Evolutionary conservation across 2,113 vertebrate species (phyloP).

Genomic region (Petrocephalus microphthalmus): DNA sequence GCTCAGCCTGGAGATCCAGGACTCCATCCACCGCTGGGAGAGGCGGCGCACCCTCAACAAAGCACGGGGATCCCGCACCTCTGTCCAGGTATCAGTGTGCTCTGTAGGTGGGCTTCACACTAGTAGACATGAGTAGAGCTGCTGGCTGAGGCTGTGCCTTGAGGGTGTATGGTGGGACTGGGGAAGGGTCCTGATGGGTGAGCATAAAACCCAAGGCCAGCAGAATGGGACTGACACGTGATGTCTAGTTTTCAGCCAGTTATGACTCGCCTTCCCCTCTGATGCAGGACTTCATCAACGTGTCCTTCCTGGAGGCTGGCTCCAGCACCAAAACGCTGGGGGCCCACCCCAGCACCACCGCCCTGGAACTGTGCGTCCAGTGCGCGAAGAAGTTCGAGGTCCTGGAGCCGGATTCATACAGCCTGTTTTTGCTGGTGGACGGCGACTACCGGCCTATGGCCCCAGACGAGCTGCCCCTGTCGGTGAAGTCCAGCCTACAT

Average conservation of each 20-base stretch:
- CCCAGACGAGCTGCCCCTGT: conserved; percentile 71
- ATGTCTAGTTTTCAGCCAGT: not conserved
- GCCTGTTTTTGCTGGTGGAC: conserved; percentile 73
- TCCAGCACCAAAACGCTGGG: conserved; percentile 77
- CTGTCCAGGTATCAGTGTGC: conserved; percentile 68
- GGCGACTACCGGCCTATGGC: conserved; percentile 61
- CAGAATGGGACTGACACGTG: not conserved
- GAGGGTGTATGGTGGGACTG: not conserved
- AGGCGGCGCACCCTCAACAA: conserved; percentile 86
- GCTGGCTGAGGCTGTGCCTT: not conserved
- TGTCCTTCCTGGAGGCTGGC: conserved; percentile 73
- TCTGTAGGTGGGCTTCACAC: not conserved
- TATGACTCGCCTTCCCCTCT: not conserved
- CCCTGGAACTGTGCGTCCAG: conserved; percentile 68
- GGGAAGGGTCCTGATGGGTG: not conserved
- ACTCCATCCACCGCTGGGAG: conserved; percentile 96
- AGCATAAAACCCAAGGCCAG: not conserved
- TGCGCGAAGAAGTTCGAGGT: conserved; percentile 84
- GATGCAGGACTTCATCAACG: conserved; percentile 83
- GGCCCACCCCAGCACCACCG: conserved; percentile 60
- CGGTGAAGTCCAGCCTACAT: conserved; percentile 74
- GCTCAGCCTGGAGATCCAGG: conserved; percentile 88
- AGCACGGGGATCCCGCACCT: conserved; percentile 67
- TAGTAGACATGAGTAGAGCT: not conserved
- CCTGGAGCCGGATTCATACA: conserved; percentile 53